These are phyloP conservation scores for Pocillopora grandis DNA, from an alignment of 92 coral and sea anemone genomes.

Conservation along the genomic window DNA sequence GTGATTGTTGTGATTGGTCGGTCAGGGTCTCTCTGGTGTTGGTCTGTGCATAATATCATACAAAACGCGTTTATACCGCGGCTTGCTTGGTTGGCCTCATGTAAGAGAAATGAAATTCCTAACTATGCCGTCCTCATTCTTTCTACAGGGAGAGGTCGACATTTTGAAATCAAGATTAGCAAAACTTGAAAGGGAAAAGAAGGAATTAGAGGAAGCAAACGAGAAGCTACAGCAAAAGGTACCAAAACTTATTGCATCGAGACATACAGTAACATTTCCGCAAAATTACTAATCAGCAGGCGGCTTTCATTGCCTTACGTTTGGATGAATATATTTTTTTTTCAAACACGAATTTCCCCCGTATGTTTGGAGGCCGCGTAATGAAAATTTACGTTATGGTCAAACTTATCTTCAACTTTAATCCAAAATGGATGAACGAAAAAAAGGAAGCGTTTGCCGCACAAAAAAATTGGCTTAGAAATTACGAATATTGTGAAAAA, in stretches of 20 bases:
- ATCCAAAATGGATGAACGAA: no score
- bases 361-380: no score
- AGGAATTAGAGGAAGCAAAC: conserved; percentile 68
- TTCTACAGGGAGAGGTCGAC: conserved; percentile 76
- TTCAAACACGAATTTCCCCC: no score
- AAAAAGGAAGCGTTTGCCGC: no score
- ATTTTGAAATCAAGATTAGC: conserved; percentile 70
- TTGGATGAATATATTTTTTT: no score
- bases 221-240: conserved; percentile 86
- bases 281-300: not conserved
- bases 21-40: not conserved
- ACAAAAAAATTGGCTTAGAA: no score
- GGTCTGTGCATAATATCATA: not conserved
- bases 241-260: not conserved
- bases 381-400: no score
- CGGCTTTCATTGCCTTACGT: no score
- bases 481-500: no score
- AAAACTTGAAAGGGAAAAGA: conserved; percentile 81
- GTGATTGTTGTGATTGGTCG: not conserved
- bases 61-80: no score
- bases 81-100: not conserved
- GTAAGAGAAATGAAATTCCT: not conserved
- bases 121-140: not conserved
- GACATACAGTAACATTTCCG: not conserved
- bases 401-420: no score